Conservation (phyloP, 1,140 invertebrate species). For the Trachymyrmex cornetzi region DNA sequence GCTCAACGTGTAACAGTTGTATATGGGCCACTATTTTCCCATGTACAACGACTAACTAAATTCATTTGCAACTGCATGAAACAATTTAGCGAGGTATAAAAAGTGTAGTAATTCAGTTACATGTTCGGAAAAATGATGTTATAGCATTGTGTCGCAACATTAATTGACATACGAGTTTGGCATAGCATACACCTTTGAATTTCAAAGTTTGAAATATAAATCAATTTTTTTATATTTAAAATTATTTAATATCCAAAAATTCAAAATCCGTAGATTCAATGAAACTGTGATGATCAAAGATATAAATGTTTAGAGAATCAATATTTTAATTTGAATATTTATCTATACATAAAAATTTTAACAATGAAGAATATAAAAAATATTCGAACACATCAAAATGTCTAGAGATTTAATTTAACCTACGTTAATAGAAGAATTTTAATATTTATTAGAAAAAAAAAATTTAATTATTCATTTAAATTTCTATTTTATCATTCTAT, state of each 20-base stretch:
- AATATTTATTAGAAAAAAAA: neutral
- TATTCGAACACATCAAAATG: neutral
- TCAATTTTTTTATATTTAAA: neutral
- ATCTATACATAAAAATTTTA: neutral
- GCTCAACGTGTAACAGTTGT: constrained; percentile 49
- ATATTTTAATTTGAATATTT: constrained; percentile 11
- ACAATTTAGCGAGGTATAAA: constrained; percentile 45
- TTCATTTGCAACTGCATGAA: constrained; percentile 52
- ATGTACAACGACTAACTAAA: constrained; percentile 40
- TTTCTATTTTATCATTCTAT: neutral
- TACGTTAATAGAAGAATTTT: neutral
- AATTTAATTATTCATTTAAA: neutral
- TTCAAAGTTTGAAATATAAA: neutral
- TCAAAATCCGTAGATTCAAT: neutral
- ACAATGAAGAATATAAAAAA: neutral
- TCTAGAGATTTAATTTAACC: neutral
- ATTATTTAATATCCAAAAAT: neutral
- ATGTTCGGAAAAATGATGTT: neutral
- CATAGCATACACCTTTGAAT: neutral
- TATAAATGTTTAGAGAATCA: neutral
- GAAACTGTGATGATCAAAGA: neutral
- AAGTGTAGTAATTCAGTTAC: constrained; percentile 28
- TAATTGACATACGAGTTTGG: constrained; percentile 25
- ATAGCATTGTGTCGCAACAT: neutral
- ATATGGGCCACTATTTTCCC: constrained; percentile 9